phyloP scores from a whole-genome alignment of 2,113 vertebrate species.

The Limanda limanda region DNA sequence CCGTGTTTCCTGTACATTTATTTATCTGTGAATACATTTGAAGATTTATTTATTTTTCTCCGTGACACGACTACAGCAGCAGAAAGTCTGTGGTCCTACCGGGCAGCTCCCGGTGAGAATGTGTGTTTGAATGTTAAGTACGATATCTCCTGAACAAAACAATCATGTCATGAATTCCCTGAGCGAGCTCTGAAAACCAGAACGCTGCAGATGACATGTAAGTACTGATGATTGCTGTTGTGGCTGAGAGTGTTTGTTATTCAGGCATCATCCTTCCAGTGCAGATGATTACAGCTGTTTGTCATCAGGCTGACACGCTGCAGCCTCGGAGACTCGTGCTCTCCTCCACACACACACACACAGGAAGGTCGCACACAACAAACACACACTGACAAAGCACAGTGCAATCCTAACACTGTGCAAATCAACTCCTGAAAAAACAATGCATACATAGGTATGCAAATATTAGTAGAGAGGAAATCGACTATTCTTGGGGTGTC shows the following conservation, averaged over 20 bases:
- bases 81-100: not conserved
- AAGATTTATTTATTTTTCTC: not conserved
- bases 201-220: conserved; percentile 12
- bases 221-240: conserved; percentile 22
- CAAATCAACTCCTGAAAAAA: not conserved
- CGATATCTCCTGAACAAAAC: not conserved
- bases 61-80: not conserved
- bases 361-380: not conserved
- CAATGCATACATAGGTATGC: not conserved
- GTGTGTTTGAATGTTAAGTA: not conserved
- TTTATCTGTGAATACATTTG: not conserved
- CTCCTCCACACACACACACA: not conserved
- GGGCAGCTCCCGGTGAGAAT: not conserved
- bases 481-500: not conserved
- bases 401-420: not conserved
- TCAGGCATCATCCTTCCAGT: conserved; percentile 2
- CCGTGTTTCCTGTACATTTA: not conserved
- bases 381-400: not conserved
- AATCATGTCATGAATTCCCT: not conserved
- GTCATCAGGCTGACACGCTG: conserved; percentile 4
- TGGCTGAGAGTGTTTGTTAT: conserved; percentile 11
- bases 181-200: not conserved
- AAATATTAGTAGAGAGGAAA: not conserved
- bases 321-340: not conserved
- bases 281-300: conserved; percentile 21